Evolutionary conservation across 2,888 invertebrate species (phyloP).

Genomic region (Ophioninae sp.): DNA sequence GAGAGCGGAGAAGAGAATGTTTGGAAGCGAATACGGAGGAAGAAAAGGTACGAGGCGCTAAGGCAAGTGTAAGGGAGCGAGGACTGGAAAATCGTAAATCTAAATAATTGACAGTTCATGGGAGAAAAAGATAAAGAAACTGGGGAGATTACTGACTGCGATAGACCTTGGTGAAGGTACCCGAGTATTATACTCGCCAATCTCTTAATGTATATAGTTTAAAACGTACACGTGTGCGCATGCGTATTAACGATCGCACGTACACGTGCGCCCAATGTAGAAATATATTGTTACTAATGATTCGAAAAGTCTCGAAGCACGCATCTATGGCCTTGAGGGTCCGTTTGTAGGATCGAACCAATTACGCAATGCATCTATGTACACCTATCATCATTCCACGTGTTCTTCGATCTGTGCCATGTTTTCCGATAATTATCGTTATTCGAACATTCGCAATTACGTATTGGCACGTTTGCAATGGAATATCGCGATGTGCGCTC

Average conservation of each 20-base stretch:
- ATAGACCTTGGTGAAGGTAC: constrained; percentile 57
- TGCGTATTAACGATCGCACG: constrained; percentile 12
- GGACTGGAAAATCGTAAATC: constrained; percentile 73
- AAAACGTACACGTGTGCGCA: not conserved
- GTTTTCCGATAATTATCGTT: constrained; percentile 47
- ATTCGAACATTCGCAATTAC: constrained; percentile 28
- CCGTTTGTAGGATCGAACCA: constrained; percentile 7
- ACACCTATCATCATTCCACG: not conserved
- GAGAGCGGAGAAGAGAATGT: constrained; percentile 1
- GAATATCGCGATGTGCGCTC: constrained; percentile 7
- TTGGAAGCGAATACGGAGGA: constrained; percentile 25
- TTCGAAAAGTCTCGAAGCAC: constrained; percentile 38
- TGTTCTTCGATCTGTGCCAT: constrained; percentile 30
- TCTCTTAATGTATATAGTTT: constrained; percentile 25
- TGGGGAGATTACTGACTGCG: constrained; percentile 67
- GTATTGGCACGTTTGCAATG: constrained; percentile 42
- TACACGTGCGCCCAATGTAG: constrained; percentile 12
- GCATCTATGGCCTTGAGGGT: constrained; percentile 27
- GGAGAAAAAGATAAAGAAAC: constrained; percentile 65
- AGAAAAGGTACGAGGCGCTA: constrained; percentile 20
- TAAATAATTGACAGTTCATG: constrained; percentile 76
- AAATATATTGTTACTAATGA: constrained; percentile 60
- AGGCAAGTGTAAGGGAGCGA: constrained; percentile 51
- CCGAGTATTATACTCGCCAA: constrained; percentile 47
- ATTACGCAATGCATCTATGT: constrained; percentile 19